Evolutionary conservation across 1,140 invertebrate genomes (phyloP).

Genomic region (Plutomurus gul): DNA sequence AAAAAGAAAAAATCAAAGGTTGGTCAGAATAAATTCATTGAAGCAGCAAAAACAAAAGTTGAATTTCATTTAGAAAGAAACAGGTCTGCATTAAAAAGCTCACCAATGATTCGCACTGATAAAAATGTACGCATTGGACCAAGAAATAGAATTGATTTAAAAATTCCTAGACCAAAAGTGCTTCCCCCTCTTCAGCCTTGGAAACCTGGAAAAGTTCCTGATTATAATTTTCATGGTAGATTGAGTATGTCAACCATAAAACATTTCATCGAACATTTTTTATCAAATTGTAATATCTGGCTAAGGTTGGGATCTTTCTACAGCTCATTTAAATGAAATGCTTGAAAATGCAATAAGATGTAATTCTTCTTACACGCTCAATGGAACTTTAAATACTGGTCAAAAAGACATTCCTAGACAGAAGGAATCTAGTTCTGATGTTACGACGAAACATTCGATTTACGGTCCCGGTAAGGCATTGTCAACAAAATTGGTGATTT

Average conservation of each 20-base stretch:
- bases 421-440: not conserved
- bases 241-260: not conserved
- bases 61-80: too few relatives aligned
- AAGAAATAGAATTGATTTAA: too few relatives aligned
- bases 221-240: not conserved
- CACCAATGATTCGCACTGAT: not conserved
- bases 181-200: not conserved
- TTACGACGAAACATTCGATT: not conserved
- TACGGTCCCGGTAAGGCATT: too few relatives aligned
- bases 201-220: not conserved
- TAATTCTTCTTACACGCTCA: too few relatives aligned
- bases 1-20: too few relatives aligned
- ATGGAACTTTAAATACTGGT: too few relatives aligned
- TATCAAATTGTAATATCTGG: not conserved
- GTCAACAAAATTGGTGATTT: too few relatives aligned
- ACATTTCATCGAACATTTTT: too few relatives aligned
- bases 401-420: not conserved
- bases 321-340: not conserved
- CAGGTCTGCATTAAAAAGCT: not conserved
- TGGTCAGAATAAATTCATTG: too few relatives aligned
- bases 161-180: not conserved
- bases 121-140: not conserved
- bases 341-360: not conserved
- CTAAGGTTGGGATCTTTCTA: not conserved
- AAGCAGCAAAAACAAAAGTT: too few relatives aligned